Conservation (phyloP, 2,888 invertebrate genomes). For the Gymnosoma rotundatum region DNA sequence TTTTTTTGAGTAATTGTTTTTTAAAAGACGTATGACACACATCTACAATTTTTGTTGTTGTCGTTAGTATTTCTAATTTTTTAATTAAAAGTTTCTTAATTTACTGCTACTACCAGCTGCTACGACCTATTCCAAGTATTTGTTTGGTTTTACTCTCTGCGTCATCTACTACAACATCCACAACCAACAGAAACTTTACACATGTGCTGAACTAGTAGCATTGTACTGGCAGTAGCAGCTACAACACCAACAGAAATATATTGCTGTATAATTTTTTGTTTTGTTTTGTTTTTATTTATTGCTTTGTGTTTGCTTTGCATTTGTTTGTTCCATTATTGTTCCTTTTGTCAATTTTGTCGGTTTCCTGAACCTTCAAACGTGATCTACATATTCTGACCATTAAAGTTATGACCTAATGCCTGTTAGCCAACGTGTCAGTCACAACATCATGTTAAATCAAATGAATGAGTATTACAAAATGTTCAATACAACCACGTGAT, state of each 20-base stretch:
- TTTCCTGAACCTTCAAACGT: conserved; percentile 91
- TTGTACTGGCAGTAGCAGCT: not conserved
- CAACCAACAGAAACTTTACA: not conserved
- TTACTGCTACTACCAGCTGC: not conserved
- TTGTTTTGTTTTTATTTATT: conserved; percentile 7
- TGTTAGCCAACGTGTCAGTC: conserved; percentile 75
- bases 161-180: not conserved
- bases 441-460: conserved; percentile 83
- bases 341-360: conserved; percentile 52
- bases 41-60: not conserved
- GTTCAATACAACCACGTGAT: conserved; percentile 87
- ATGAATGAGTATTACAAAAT: conserved; percentile 83
- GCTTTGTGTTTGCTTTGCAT: not conserved
- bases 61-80: not conserved
- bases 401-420: conserved; percentile 86
- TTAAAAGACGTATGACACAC: too few species aligned
- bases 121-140: not conserved
- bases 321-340: not conserved
- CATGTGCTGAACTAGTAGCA: not conserved
- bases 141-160: conserved; percentile 16
- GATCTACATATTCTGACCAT: conserved; percentile 87
- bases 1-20: too few species aligned
- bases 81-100: conserved; percentile 23
- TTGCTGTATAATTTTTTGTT: conserved; percentile 5
- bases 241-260: not conserved